These are phyloP conservation scores for Mirounga angustirostris DNA, from an alignment of 2,113 vertebrate genomes.

Conservation along the genomic window DNA sequence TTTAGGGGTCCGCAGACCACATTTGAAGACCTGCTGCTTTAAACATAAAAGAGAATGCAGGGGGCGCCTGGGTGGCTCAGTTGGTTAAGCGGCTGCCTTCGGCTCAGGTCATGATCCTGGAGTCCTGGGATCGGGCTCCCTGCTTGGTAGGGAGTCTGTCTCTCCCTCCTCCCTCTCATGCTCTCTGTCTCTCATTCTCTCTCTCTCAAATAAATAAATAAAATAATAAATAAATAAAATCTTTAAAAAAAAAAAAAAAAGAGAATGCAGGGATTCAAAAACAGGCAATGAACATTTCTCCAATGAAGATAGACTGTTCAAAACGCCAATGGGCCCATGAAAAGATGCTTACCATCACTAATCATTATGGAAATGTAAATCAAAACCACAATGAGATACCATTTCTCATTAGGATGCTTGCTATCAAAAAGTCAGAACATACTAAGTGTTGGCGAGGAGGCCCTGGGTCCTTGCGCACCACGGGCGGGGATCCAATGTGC, in stretches of 20 bases:
- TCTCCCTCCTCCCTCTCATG: too few relatives aligned
- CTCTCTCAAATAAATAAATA: too few relatives aligned
- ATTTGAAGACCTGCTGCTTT: background rate
- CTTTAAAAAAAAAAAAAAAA: background rate
- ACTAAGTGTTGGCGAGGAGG: background rate
- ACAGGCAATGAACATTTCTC: background rate
- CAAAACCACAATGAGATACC: background rate
- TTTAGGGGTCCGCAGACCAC: background rate
- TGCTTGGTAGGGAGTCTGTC: too few relatives aligned
- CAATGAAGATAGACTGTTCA: background rate
- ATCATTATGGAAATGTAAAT: background rate
- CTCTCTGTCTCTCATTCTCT: too few relatives aligned
- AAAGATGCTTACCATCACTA: too few relatives aligned
- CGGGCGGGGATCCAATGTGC: accelerated
- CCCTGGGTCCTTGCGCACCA: accelerated
- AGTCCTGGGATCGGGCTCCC: too few relatives aligned
- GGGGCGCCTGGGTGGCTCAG: too few relatives aligned
- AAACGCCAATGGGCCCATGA: background rate
- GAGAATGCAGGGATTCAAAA: background rate
- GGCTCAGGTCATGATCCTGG: too few relatives aligned
- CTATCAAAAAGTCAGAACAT: background rate
- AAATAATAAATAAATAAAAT: too few relatives aligned
- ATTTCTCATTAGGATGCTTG: background rate
- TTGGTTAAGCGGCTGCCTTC: too few relatives aligned
- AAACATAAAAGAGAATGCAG: background rate